A percentile compares a stretch with the other conserved stretches of the same genome.
These are phyloP conservation scores for Teleopsis dalmanni DNA, from an alignment of 1,140 invertebrate species.

Conservation along the genomic window DNA sequence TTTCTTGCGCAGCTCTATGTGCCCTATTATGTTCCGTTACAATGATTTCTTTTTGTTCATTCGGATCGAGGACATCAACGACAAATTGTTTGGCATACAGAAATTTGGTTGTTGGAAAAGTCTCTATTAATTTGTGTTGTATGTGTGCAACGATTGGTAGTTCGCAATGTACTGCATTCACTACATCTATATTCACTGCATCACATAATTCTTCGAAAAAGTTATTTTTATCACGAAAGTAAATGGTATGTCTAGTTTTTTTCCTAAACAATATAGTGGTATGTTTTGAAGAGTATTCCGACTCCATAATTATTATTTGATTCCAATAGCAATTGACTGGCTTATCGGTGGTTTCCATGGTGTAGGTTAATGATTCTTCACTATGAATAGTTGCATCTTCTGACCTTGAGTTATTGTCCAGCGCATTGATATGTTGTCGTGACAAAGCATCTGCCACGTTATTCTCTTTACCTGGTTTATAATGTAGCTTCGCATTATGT, in stretches of 20 bases:
- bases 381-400: conserved; percentile 7
- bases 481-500: conserved; percentile 31
- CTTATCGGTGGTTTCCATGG: conserved; percentile 11
- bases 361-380: neutral
- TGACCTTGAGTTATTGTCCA: conserved; percentile 6
- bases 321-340: conserved; percentile 12
- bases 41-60: conserved; percentile 5
- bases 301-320: conserved; percentile 8
- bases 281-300: neutral
- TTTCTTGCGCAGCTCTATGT: conserved; percentile 13
- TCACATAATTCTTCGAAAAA: conserved; percentile 1
- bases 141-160: conserved; percentile 2
- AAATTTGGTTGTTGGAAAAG: conserved; percentile 7
- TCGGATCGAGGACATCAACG: neutral
- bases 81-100: conserved; percentile 5
- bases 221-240: neutral
- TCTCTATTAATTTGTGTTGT: conserved; percentile 4
- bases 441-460: conserved; percentile 25
- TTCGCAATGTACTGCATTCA: conserved; percentile 12
- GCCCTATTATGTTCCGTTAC: conserved; percentile 8
- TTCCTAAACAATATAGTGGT: conserved; percentile 11
- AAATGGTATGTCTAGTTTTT: conserved; percentile 9
- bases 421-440: conserved; percentile 7
- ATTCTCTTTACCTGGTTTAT: conserved; percentile 41
- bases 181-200: conserved; percentile 1